A percentile compares a stretch with the other conserved stretches of the same genome.
These are phyloP conservation scores for Chelonoidis abingdonii DNA, from an alignment of 2,113 vertebrate species.

Conservation along the genomic window DNA sequence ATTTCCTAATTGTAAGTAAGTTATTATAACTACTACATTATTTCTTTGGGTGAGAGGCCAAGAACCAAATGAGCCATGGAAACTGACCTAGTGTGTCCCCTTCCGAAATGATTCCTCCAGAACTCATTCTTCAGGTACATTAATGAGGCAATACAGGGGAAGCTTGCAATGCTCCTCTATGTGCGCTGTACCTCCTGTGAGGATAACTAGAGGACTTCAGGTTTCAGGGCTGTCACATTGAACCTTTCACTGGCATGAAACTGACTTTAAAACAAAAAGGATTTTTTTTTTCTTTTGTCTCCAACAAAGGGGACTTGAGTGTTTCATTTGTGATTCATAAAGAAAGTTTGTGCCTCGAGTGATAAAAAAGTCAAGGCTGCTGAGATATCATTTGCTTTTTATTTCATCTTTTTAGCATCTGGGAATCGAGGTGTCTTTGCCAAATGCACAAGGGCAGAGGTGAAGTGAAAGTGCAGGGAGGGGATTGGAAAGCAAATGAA, in stretches of 20 bases:
- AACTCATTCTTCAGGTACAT: background rate
- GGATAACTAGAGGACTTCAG: background rate
- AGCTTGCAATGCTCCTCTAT: background rate
- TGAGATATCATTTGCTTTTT: background rate
- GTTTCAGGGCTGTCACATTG: background rate
- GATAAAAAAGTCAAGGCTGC: background rate
- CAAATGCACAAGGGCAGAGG: background rate
- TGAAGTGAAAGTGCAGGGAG: background rate
- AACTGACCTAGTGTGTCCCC: background rate
- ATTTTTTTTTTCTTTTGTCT: background rate
- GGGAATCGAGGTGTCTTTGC: background rate
- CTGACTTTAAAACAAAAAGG: background rate
- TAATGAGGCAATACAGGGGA: background rate
- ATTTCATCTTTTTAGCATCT: background rate
- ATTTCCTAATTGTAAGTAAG: background rate
- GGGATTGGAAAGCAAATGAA: background rate
- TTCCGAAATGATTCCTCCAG: background rate
- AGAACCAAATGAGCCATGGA: background rate
- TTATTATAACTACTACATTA: background rate
- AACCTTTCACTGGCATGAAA: background rate
- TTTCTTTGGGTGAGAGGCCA: background rate
- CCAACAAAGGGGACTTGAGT: rapidly evolving
- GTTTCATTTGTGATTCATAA: background rate
- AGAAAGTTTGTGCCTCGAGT: background rate
- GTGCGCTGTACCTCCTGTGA: background rate